phyloP scores from a whole-genome alignment of 1,140 invertebrate species.

The Andrena cerasifolii region DNA sequence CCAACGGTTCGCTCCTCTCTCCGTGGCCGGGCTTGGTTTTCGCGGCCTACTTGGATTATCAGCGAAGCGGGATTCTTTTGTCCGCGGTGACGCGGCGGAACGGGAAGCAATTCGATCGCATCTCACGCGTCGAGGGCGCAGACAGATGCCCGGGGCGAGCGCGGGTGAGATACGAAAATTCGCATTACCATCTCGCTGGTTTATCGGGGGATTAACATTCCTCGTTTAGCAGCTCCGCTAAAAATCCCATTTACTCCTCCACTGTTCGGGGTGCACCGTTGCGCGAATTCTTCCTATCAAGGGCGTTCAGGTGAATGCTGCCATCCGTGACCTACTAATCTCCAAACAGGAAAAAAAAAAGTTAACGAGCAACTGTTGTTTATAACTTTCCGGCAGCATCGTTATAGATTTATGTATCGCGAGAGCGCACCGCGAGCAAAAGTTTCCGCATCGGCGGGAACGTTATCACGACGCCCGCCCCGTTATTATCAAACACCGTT shows the following conservation, averaged over 20 bases:
- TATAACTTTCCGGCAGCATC: not conserved
- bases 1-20: slow-evolving; percentile 7
- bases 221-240: not conserved
- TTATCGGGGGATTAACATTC: no score
- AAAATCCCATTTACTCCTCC: not conserved
- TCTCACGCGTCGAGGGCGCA: no score
- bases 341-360: slow-evolving; percentile 12
- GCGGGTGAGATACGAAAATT: not conserved
- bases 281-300: not conserved
- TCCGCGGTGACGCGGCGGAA: not conserved
- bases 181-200: not conserved
- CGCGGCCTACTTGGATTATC: not conserved
- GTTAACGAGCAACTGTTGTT: slow-evolving; percentile 3
- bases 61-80: not conserved
- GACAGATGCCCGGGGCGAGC: no score
- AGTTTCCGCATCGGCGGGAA: slow-evolving; percentile 47
- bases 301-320: not conserved
- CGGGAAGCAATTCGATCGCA: not conserved
- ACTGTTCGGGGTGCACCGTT: not conserved
- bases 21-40: not conserved
- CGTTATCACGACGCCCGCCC: slow-evolving; percentile 44
- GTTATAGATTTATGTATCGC: slow-evolving; percentile 12
- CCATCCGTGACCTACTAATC: slow-evolving; percentile 35
- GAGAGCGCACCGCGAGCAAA: slow-evolving; percentile 12
- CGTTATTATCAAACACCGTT: slow-evolving; percentile 60